Conservation (phyloP, 2,797 vertebrate genomes). For the Argya squamiceps region DNA sequence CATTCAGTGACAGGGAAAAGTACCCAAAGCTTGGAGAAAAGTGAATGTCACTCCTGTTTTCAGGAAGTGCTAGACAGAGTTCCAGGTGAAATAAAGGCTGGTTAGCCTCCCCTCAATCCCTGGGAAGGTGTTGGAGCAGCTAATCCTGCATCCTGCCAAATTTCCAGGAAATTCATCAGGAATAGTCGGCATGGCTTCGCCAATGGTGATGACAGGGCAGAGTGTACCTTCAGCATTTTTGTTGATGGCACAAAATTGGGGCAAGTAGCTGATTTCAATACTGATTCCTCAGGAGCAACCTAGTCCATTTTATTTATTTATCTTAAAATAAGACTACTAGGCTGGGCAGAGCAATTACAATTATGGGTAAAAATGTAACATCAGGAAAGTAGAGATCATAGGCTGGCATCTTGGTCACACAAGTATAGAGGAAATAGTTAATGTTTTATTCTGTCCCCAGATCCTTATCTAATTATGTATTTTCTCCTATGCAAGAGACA, state of each 20-base stretch:
- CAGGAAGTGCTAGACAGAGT: not conserved
- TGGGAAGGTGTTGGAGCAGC: not conserved
- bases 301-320: not conserved
- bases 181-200: not conserved
- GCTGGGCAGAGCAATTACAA: not conserved
- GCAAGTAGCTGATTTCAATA: not conserved
- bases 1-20: rapidly evolving
- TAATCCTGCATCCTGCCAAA: not conserved
- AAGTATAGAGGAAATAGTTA: not conserved
- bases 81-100: not conserved
- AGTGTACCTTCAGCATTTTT: not conserved
- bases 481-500: not conserved
- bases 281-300: not conserved
- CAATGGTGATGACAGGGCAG: not conserved
- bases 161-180: not conserved
- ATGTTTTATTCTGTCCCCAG: not conserved
- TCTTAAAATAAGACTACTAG: not conserved
- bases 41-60: not conserved
- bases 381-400: conserved; percentile 4
- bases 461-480: not conserved
- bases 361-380: not conserved
- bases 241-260: not conserved
- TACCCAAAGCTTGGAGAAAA: not conserved
- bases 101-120: not conserved
- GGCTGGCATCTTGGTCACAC: not conserved